Evolutionary conservation across 2,888 invertebrate genomes (phyloP).

Genomic region (Dynastes grantii): DNA sequence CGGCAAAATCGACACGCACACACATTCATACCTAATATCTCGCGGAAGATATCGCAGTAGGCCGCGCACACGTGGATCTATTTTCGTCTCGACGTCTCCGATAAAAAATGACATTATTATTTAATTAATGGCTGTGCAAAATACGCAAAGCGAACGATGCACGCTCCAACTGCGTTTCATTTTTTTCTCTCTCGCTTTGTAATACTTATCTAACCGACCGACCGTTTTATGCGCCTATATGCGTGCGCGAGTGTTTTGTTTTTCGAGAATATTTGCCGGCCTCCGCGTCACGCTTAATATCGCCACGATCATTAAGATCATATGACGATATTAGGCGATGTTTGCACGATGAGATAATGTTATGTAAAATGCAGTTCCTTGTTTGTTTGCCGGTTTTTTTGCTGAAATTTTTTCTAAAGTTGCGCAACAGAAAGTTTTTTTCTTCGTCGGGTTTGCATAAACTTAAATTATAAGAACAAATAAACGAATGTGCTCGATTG

Average conservation of each 20-base stretch:
- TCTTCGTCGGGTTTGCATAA: background rate
- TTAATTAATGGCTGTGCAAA: slow-evolving; percentile 43
- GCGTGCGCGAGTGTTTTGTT: slow-evolving; percentile 9
- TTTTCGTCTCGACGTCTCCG: slow-evolving; percentile 43
- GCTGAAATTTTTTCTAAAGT: slow-evolving; percentile 6
- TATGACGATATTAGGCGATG: slow-evolving; percentile 27
- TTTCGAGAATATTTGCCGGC: slow-evolving; percentile 26
- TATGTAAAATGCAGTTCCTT: slow-evolving; percentile 37
- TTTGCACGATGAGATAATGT: slow-evolving; percentile 8
- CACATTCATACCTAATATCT: slow-evolving; percentile 21
- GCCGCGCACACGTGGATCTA: slow-evolving; percentile 49
- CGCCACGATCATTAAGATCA: slow-evolving; percentile 20
- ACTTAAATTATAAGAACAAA: background rate
- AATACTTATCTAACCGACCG: slow-evolving; percentile 31
- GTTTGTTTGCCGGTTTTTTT: slow-evolving; percentile 11
- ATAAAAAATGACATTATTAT: slow-evolving; percentile 46
- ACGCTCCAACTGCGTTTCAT: slow-evolving; percentile 35
- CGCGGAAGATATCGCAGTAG: slow-evolving; percentile 40
- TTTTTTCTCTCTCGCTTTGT: slow-evolving; percentile 22
- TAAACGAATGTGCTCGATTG: too few species aligned
- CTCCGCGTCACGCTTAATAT: slow-evolving; percentile 14
- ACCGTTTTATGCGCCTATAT: background rate
- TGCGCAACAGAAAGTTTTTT: slow-evolving; percentile 1
- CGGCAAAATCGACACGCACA: slow-evolving; percentile 21
- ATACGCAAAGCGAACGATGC: slow-evolving; percentile 38